Evolutionary conservation across 2,888 invertebrate genomes (phyloP).

Genomic region (Caenorhabditis parvicauda): DNA sequence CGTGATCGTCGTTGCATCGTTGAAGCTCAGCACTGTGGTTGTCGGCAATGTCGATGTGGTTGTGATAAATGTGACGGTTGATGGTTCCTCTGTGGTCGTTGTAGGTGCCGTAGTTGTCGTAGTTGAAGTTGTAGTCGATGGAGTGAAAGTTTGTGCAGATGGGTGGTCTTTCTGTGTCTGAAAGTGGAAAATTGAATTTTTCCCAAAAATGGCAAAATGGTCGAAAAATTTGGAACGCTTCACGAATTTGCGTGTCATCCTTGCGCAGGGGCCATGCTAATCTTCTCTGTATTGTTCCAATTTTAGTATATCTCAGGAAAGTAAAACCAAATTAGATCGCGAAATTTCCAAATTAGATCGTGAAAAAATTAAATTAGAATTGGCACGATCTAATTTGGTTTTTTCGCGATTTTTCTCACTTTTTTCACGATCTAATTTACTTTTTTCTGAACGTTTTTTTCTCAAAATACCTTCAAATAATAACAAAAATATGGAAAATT

Average conservation of each 20-base stretch:
- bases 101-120: conserved; percentile 8
- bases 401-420: too few species aligned
- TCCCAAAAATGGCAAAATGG: too few species aligned
- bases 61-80: conserved; percentile 7
- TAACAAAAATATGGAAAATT: too few species aligned
- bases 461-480: too few species aligned
- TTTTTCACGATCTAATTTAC: too few species aligned
- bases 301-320: conserved; percentile 71
- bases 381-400: too few species aligned
- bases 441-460: too few species aligned
- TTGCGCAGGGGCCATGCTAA: conserved; percentile 88
- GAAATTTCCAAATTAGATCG: too few species aligned
- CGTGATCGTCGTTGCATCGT: conserved; percentile 19
- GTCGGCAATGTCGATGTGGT: conserved; percentile 10
- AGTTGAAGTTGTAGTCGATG: conserved; percentile 13
- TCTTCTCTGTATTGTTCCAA: conserved; percentile 90
- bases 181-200: too few species aligned
- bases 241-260: conserved; percentile 90
- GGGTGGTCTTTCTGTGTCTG: too few species aligned
- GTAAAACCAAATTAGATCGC: too few species aligned
- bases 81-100: conserved; percentile 1
- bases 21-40: conserved; percentile 3
- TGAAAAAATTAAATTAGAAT: too few species aligned
- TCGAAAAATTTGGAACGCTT: conserved; percentile 77
- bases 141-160: not conserved